Evolutionary conservation across 2,113 vertebrate genomes (phyloP), one percentile per base, ranked within the genome.

Genomic region (Scomber japonicus): DNA sequence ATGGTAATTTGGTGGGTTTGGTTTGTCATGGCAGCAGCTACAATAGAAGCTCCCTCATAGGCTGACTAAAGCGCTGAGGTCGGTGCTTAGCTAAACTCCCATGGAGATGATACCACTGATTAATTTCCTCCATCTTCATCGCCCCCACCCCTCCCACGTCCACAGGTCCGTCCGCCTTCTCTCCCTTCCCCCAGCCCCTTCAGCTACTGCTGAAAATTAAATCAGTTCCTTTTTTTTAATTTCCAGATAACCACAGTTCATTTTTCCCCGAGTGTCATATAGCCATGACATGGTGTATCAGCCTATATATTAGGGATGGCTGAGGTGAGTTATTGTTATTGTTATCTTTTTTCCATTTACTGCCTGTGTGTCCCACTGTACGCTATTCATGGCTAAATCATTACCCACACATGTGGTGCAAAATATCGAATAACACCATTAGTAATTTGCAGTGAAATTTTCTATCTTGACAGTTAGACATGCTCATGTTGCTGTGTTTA

Each of bases 101-200:
- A 74, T 81, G 62, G 81, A 94, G 91, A 94, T 91, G 90, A 93
- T 88, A 89, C 55, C 64, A 78, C 92, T 93, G 94, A 95, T 95
- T 95, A 93, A 95, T 95, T 94, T 92, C 80, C 92, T 88, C 88
- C 90, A 78, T 78, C 90, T 90, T 87, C 87, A 86, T 83, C 80
- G 71, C 82, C 80, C 71, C 80, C 80, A 61, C 76, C 75, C 75
- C 71, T 77, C 51, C 71, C 72, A 57, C 79, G 82, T 81, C 72
- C 61, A 69, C 66, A 73, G 65, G 85, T 73, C 80, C 24, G 82
- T 74, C 81, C 46, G 45, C 77, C 84, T 76, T 69, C 35, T 69
- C n/a, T 60, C 84, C 82, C 83, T 44, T 50, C 87, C 87, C 89
- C 83, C 78, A 81, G 11, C 60, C 56, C 91, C 66, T 85, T 85